Conservation (phyloP, 1,140 invertebrate genomes). For the Saxidomus purpurata region DNA sequence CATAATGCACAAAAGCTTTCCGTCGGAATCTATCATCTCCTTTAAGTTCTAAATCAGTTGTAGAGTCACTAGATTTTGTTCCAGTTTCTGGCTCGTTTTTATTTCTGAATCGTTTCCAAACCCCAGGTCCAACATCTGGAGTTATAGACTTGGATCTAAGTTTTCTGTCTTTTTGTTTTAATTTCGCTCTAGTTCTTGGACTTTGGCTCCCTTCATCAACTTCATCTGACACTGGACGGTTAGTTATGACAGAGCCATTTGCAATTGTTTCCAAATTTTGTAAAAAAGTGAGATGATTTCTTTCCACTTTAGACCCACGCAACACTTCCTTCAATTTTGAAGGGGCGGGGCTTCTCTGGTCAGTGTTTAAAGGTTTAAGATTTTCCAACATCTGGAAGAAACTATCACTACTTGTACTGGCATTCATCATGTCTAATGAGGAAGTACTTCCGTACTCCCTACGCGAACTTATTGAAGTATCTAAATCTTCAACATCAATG, state of each 20-base stretch:
- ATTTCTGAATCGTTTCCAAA: constrained; percentile 85
- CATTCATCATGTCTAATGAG: constrained; percentile 90
- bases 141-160: constrained; percentile 84
- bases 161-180: constrained; percentile 84
- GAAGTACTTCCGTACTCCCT: constrained; percentile 90
- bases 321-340: constrained; percentile 88
- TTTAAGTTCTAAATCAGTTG: constrained; percentile 70
- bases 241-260: constrained; percentile 80
- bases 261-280: constrained; percentile 76
- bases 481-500: constrained; percentile 73
- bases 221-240: constrained; percentile 76
- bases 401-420: constrained; percentile 88
- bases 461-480: constrained; percentile 73
- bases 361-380: constrained; percentile 88
- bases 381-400: constrained; percentile 93
- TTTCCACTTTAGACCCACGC: constrained; percentile 74
- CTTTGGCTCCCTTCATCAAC: constrained; percentile 87
- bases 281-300: constrained; percentile 43
- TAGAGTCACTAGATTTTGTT: constrained; percentile 74
- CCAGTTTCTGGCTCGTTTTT: constrained; percentile 80
- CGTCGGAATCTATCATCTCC: constrained; percentile 87
- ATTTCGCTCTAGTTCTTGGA: constrained; percentile 90
- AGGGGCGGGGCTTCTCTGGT: constrained; percentile 90
- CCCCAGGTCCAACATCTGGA: constrained; percentile 81
- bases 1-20: constrained; percentile 96